phyloP scores from a whole-genome alignment of 2,113 vertebrate species.

The Columba livia region DNA sequence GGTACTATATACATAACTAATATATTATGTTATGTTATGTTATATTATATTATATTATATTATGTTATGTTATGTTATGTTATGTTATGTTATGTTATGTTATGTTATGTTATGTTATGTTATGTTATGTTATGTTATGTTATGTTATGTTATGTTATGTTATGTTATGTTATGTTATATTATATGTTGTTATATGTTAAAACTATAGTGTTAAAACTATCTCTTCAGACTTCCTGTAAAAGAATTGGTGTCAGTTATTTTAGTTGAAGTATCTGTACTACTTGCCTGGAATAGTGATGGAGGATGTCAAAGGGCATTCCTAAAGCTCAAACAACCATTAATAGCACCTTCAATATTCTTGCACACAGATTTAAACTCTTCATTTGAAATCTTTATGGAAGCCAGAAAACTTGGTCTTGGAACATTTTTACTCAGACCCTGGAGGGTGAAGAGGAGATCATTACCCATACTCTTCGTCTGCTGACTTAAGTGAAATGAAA shows the following conservation, averaged over 20 bases:
- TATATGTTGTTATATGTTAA: too few species aligned
- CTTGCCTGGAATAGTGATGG: constrained; percentile 6
- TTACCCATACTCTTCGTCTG: not conserved
- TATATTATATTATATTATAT: too few species aligned
- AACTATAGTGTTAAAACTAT: constrained; percentile 4
- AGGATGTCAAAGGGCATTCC: constrained; percentile 15
- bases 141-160: too few species aligned
- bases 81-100: too few species aligned
- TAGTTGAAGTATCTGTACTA: not conserved
- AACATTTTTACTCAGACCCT: constrained; percentile 23
- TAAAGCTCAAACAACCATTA: constrained; percentile 18
- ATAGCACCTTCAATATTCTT: not conserved
- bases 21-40: too few species aligned
- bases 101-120: too few species aligned
- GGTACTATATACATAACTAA: too few species aligned
- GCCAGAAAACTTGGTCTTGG: not conserved
- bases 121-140: too few species aligned
- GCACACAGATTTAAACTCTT: not conserved
- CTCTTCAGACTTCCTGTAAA: not conserved
- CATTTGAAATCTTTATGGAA: constrained; percentile 23
- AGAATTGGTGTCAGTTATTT: not conserved
- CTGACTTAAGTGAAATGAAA: constrained; percentile 32
- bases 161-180: too few species aligned
- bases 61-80: too few species aligned
- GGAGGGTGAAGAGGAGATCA: constrained; percentile 36